Conservation (phyloP, 2,888 invertebrate genomes). For the Nomada ruficornis region DNA sequence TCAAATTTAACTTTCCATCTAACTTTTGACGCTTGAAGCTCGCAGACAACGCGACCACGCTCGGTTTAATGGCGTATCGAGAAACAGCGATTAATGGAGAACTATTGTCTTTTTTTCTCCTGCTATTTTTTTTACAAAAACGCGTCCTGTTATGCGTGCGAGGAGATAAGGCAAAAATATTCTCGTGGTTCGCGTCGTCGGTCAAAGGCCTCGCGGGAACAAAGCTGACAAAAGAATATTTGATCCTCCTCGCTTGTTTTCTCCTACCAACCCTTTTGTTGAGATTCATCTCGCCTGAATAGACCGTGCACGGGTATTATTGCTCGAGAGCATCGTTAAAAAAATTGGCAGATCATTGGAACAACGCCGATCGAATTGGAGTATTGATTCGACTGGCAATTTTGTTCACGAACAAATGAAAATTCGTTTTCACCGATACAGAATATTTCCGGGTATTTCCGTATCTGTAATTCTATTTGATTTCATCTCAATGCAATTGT, state of each 20-base stretch:
- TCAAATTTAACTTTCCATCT: slow-evolving; percentile 10
- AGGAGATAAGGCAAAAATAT: slow-evolving; percentile 46
- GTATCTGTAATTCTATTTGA: too few relatives aligned
- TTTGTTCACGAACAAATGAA: background rate
- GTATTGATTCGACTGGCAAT: background rate
- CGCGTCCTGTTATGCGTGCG: slow-evolving; percentile 1
- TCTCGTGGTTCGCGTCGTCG: slow-evolving; percentile 16
- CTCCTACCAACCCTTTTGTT: slow-evolving; percentile 18
- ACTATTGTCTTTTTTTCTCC: too few relatives aligned
- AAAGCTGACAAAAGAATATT: slow-evolving; percentile 46
- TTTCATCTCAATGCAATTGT: too few relatives aligned
- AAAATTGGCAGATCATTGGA: slow-evolving; percentile 2
- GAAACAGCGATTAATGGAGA: slow-evolving; percentile 19
- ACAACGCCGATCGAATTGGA: background rate
- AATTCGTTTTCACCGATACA: too few relatives aligned
- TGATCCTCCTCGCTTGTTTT: slow-evolving; percentile 22
- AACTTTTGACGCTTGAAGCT: slow-evolving; percentile 25
- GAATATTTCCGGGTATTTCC: too few relatives aligned
- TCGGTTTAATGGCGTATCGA: slow-evolving; percentile 35
- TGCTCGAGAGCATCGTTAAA: background rate
- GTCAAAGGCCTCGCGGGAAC: slow-evolving; percentile 31
- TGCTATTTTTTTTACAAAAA: background rate
- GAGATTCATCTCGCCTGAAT: slow-evolving; percentile 23
- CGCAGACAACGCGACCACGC: slow-evolving; percentile 14
- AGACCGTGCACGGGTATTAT: background rate